phyloP scores from a whole-genome alignment of 2,888 invertebrate genomes.

The Agrotis ipsilon region DNA sequence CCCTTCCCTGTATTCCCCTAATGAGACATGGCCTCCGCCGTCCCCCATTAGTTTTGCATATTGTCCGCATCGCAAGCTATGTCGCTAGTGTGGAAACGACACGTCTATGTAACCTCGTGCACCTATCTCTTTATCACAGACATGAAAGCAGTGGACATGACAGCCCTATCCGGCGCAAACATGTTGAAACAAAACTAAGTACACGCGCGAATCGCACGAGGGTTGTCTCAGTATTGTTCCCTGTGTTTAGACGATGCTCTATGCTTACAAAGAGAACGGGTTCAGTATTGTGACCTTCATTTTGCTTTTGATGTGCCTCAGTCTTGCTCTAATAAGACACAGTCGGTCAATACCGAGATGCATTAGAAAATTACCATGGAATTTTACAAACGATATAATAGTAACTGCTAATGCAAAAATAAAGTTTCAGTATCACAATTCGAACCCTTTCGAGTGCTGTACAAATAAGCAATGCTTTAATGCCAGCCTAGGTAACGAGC shows the following conservation, averaged over 20 bases:
- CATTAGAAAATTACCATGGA: not conserved
- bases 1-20: constrained; percentile 56
- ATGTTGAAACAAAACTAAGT: constrained; percentile 56
- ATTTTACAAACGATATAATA: constrained; percentile 5
- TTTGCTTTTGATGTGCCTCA: constrained; percentile 7
- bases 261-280: constrained; percentile 11
- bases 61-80: constrained; percentile 60
- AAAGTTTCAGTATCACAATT: not conserved
- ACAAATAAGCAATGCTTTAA: constrained; percentile 37
- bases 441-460: constrained; percentile 14
- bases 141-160: constrained; percentile 63
- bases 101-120: constrained; percentile 74
- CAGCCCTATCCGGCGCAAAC: constrained; percentile 60
- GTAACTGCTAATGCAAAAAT: not conserved
- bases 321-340: not conserved
- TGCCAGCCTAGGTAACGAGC: constrained; percentile 57
- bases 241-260: constrained; percentile 30
- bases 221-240: constrained; percentile 53
- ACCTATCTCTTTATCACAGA: constrained; percentile 69
- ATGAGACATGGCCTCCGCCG: constrained; percentile 44
- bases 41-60: constrained; percentile 47
- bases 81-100: constrained; percentile 66
- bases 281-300: constrained; percentile 15
- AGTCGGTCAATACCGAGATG: no score
- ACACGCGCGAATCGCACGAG: constrained; percentile 52